Base-by-base conservation (phyloP, 2,113 vertebrate genomes). In the Litocranius walleri region DNA sequence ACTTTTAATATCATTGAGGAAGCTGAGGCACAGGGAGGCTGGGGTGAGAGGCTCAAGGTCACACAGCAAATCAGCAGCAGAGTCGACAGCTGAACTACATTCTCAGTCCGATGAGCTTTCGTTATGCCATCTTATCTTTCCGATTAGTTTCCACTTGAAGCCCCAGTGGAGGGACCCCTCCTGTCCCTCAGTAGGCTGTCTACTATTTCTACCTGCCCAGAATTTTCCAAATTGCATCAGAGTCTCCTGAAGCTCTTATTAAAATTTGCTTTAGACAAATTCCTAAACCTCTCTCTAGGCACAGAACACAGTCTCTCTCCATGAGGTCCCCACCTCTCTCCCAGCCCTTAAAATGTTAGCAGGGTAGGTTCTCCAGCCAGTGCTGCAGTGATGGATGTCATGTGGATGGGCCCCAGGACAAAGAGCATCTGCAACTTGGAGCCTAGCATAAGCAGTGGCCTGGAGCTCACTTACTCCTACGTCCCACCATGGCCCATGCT, bases 391-490 rank as follows among this genome's bases (percentile, higher is more conserved):
- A 82, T 7, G 23, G 82, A 74, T 93, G 91, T 84, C 57, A 1
- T 84, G 45, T 93, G 36, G 54, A 74, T 62, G 48, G 56, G 54
- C 21, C 43, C 67, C 29, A 29, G 45, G 95, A 94, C 77, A 91
- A 87, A 61, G 17, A 94, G 27, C 77, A 88, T 90, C 92, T 88
- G 90, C 95, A 92, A 81, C 45, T 27, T 64, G 71, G 91, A 95
- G 59, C 59, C 95, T 88, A 90, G 78, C 84, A 57, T 16, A 61
- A 50, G 52, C 90, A 59, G 78, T 77, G 94, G 45, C 90, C 54
- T 61, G 90, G 83, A 87, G 52, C 80, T 97, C 40, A 52, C 43
- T 83, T 5, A 25, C 17, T 8, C 14, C 9, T 13, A 14, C 5
- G 13, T 40, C 59, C 11, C 17, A 50, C 48, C 43, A 7, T 33